These are phyloP conservation scores for Penelope pileata DNA, from an alignment of 2,113 vertebrate species.

Conservation along the genomic window DNA sequence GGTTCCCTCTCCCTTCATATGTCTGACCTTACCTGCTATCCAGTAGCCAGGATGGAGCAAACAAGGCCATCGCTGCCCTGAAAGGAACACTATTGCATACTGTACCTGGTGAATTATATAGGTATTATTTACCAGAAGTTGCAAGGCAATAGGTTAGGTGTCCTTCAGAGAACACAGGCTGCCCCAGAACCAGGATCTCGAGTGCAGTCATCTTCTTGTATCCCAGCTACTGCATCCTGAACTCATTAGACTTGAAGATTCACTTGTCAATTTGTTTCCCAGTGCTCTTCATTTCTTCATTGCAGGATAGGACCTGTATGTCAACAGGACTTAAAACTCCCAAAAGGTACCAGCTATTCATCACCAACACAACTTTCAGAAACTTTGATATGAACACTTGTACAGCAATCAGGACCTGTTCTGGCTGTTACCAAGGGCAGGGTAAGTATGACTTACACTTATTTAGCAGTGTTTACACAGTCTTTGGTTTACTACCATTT, in stretches of 20 bases:
- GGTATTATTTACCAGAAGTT: neutral
- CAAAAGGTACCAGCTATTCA: constrained; percentile 58
- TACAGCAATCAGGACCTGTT: constrained; percentile 75
- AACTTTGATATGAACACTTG: constrained; percentile 74
- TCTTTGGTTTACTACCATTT: neutral
- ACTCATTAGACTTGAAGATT: neutral
- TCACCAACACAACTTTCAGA: constrained; percentile 73
- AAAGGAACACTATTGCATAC: neutral
- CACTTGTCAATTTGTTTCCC: neutral
- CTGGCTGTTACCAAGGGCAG: constrained; percentile 75
- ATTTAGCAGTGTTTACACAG: neutral
- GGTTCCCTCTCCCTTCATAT: neutral
- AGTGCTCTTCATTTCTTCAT: neutral
- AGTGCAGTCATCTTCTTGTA: neutral
- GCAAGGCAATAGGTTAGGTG: neutral
- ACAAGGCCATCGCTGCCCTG: neutral
- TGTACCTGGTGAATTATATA: neutral
- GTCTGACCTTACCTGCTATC: neutral
- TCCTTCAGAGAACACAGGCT: neutral
- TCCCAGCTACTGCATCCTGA: neutral
- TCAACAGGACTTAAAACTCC: constrained; percentile 75
- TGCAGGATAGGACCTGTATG: constrained; percentile 70
- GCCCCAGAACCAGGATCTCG: neutral
- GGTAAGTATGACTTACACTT: constrained; percentile 55
- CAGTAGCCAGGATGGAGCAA: neutral